phyloP scores from a whole-genome alignment of 2,888 invertebrate genomes.

The Zeuzera pyrina region DNA sequence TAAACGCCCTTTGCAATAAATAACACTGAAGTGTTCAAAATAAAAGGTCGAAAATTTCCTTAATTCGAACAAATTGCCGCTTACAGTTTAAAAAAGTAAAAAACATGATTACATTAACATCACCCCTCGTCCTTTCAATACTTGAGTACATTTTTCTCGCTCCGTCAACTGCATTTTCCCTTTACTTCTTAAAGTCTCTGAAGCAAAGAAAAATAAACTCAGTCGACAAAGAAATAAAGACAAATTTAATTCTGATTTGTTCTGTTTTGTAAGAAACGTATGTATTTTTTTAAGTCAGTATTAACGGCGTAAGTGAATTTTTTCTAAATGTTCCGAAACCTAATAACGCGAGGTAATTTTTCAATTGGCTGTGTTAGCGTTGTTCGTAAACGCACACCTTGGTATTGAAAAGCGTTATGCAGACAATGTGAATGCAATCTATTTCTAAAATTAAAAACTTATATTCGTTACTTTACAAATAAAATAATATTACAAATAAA shows the following conservation, averaged over 20 bases:
- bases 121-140: slow-evolving; percentile 31
- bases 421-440: too few species aligned
- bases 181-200: too few species aligned
- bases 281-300: slow-evolving; percentile 30
- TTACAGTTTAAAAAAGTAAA: slow-evolving; percentile 36
- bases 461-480: too few species aligned
- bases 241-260: too few species aligned
- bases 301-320: slow-evolving; percentile 52
- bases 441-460: too few species aligned
- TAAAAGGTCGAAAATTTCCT: slow-evolving; percentile 16
- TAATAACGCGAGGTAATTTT: slow-evolving; percentile 69
- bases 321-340: slow-evolving; percentile 44
- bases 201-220: too few species aligned
- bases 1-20: too few species aligned
- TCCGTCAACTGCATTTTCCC: slow-evolving; percentile 32
- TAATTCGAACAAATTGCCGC: slow-evolving; percentile 45
- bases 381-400: slow-evolving; percentile 22
- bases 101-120: slow-evolving; percentile 43
- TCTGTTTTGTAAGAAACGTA: too few species aligned
- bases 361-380: slow-evolving; percentile 59
- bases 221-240: too few species aligned
- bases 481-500: too few species aligned
- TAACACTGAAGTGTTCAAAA: neutral
- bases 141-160: slow-evolving; percentile 42
- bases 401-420: slow-evolving; percentile 29